Base-by-base conservation (phyloP, 2,113 vertebrate genomes). In the Dipodomys spectabilis region DNA sequence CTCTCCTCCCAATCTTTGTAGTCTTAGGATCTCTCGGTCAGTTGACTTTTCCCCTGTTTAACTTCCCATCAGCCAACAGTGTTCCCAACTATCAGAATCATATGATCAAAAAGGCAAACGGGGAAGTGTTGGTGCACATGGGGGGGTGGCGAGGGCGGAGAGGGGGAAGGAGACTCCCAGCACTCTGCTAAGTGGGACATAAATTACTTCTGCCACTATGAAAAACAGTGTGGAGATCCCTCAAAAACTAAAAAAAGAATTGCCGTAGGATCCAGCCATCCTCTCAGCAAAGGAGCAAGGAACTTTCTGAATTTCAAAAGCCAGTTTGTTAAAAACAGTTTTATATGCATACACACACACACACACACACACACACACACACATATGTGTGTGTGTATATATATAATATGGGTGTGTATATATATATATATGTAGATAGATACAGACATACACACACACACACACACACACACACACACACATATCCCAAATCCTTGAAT, bases 221-320 rank as follows among this genome's bases (percentile, higher is more conserved):
- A 18, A 81, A 81, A 94, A 32, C 2, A 57, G 23, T 25, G 32
- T 20, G 35, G 75, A 25, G 4, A 7, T 19, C 44, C 19, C 35
- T 45, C 62, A 62, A 75, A 69, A 45, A 7, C 0, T 23, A 49
- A 49, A 83, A 30, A 68, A 1, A 64, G 6, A 86, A 53, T 32
- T n/a, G 35, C 57, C 8, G 18, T 35, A 22, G 69, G 64, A 64
- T 12, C 62, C 71, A 71, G 53, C 10, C 30, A n/a, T 64, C 64
- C 44, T 8, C 35, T 39, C 49, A 49, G 49, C 49, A 49, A 49
- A 49, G 49, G 49, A 49, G 7, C 12, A 12, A 49, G 49, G 12
- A 49, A 49, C 49, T 25, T 60, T 95, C 74, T 69, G 22, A 73
- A 64, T 93, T 82, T 82, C 74, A 53, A 74, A 82, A 62, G 53